phyloP scores from a whole-genome alignment of 53 echinoderm and acorn worm genomes.

The Holothuria scabra region DNA sequence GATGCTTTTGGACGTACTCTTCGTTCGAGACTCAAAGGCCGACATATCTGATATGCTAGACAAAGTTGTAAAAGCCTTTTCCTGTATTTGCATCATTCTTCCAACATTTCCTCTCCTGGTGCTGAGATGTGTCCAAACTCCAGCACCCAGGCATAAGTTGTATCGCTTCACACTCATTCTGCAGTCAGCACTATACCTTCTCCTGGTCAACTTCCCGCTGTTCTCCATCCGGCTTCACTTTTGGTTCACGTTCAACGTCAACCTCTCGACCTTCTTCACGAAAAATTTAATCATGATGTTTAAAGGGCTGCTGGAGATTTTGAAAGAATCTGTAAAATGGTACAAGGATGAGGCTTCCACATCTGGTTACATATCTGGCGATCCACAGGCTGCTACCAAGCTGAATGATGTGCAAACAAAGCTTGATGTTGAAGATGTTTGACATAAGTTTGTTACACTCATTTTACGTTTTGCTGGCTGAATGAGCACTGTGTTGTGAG shows the following conservation, averaged over 20 bases:
- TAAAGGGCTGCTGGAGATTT: conserved; percentile 67
- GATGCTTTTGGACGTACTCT: conserved; percentile 71
- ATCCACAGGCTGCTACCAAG: conserved; percentile 23
- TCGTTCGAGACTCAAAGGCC: conserved; percentile 43
- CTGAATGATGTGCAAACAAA: conserved; percentile 6
- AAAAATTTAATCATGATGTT: conserved; percentile 81
- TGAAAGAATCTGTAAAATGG: conserved; percentile 59
- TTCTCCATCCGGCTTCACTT: conserved; percentile 69
- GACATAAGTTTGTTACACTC: no score
- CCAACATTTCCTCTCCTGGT: conserved; percentile 68
- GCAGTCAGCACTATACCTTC: conserved; percentile 65
- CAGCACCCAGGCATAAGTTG: conserved; percentile 49
- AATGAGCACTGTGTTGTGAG: no score
- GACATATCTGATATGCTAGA: conserved; percentile 50
- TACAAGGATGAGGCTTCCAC: conserved; percentile 40
- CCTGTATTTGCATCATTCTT: conserved; percentile 72
- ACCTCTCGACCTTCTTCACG: conserved; percentile 80
- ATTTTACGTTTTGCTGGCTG: no score
- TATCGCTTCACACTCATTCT: conserved; percentile 61
- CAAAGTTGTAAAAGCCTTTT: conserved; percentile 70
- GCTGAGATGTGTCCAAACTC: conserved; percentile 57
- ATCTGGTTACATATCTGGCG: background rate
- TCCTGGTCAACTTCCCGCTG: conserved; percentile 73
- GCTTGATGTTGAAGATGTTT: background rate
- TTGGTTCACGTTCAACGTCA: conserved; percentile 71